These are phyloP conservation scores for Coccyzus lansbergi DNA, from an alignment of 2,797 vertebrate species.

Conservation along the genomic window DNA sequence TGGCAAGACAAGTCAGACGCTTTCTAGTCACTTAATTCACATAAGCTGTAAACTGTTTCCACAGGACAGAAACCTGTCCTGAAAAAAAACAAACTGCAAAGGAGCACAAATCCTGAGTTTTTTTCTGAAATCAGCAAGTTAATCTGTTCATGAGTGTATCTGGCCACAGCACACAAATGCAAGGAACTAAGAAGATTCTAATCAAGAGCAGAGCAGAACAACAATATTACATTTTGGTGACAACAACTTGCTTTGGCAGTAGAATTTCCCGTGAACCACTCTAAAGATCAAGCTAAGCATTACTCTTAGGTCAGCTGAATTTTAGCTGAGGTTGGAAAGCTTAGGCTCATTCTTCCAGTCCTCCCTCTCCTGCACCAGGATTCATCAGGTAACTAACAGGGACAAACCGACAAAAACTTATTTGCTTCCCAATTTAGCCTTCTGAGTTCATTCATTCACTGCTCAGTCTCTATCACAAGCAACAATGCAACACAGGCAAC, in stretches of 20 bases:
- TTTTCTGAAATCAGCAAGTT: neutral
- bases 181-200: neutral
- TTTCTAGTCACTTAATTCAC: neutral
- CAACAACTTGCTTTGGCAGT: neutral
- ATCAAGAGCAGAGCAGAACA: neutral
- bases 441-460: neutral
- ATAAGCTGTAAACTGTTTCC: neutral
- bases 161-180: neutral
- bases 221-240: neutral
- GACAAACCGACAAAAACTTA: neutral
- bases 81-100: too few species aligned
- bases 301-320: neutral
- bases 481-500: neutral
- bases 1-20: neutral
- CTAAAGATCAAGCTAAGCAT: neutral
- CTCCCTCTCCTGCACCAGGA: neutral
- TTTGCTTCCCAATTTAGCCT: neutral
- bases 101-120: fast-evolving
- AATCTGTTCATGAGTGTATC: neutral
- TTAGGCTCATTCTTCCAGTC: neutral
- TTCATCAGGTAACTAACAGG: neutral
- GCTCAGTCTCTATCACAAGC: neutral
- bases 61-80: neutral
- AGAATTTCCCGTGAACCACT: neutral
- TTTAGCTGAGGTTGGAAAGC: neutral